Conservation (phyloP, 2,888 invertebrate genomes). For the Auanema freiburgensis region DNA sequence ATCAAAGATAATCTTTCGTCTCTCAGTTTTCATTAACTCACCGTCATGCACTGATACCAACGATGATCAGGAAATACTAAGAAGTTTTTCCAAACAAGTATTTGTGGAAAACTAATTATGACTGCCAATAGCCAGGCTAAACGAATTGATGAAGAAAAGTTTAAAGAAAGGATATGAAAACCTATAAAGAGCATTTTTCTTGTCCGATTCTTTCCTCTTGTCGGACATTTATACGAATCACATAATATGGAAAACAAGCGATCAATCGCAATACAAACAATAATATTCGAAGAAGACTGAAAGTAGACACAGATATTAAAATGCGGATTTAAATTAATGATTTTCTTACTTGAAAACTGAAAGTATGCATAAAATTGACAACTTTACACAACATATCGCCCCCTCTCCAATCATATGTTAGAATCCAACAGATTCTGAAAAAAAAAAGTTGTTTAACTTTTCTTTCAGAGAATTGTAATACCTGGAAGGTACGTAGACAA, state of each 20-base stretch:
- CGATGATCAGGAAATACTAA: conserved; percentile 53
- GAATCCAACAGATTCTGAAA: conserved; percentile 55
- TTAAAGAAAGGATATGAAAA: conserved; percentile 8
- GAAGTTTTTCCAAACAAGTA: conserved; percentile 57
- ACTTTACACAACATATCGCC: conserved; percentile 61
- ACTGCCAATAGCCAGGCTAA: conserved; percentile 55
- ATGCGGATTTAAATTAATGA: not conserved
- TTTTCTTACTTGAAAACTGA: conserved; percentile 57
- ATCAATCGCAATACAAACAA: conserved; percentile 64
- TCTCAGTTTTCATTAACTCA: conserved; percentile 1
- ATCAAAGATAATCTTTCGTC: not conserved
- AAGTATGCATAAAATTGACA: conserved; percentile 59
- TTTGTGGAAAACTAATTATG: conserved; percentile 52
- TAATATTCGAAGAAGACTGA: conserved; percentile 63
- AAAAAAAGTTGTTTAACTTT: not conserved
- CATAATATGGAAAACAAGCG: conserved; percentile 59
- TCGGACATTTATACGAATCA: conserved; percentile 52
- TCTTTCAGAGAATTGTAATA: conserved; percentile 1
- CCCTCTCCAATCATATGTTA: conserved; percentile 64
- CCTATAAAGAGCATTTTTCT: conserved; percentile 48
- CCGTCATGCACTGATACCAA: conserved; percentile 60
- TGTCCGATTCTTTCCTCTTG: conserved; percentile 50
- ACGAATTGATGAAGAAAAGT: not conserved
- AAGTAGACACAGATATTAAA: conserved; percentile 15
- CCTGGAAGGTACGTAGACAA: conserved; percentile 60